Evolutionary conservation across 2,797 vertebrate species (phyloP).

Genomic region (Halcyon smyrnensis): DNA sequence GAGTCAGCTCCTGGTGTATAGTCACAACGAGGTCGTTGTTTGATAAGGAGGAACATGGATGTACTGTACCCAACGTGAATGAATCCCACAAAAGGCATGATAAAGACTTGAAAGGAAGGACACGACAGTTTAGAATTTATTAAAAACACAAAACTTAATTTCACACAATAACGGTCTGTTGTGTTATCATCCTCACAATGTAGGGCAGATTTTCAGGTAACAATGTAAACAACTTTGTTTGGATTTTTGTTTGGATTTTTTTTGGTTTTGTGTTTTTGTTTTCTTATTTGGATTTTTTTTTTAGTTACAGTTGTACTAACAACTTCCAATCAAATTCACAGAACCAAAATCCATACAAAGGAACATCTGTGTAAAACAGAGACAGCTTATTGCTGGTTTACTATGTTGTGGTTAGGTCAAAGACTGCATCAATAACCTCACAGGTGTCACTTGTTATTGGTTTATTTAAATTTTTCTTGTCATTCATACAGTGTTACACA

Average conservation of each 20-base stretch:
- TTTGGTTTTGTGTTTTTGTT: not conserved
- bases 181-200: not conserved
- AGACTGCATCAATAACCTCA: not conserved
- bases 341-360: not conserved
- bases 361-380: not conserved
- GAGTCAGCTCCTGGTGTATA: not conserved
- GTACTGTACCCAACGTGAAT: rapidly evolving
- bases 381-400: not conserved
- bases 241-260: no score
- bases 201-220: not conserved
- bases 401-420: not conserved
- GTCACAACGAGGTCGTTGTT: rapidly evolving
- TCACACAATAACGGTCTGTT: not conserved
- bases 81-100: not conserved
- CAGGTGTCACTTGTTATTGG: not conserved
- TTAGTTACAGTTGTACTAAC: not conserved
- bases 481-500: not conserved
- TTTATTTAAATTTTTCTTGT: not conserved
- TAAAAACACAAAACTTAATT: not conserved
- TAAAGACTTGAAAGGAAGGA: not conserved
- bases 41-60: not conserved
- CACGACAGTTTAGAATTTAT: not conserved
- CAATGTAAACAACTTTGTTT: not conserved
- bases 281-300: no score
- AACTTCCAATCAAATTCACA: not conserved